These are phyloP conservation scores for Dioctria rufipes DNA, from an alignment of 2,888 invertebrate genomes.

Conservation along the genomic window DNA sequence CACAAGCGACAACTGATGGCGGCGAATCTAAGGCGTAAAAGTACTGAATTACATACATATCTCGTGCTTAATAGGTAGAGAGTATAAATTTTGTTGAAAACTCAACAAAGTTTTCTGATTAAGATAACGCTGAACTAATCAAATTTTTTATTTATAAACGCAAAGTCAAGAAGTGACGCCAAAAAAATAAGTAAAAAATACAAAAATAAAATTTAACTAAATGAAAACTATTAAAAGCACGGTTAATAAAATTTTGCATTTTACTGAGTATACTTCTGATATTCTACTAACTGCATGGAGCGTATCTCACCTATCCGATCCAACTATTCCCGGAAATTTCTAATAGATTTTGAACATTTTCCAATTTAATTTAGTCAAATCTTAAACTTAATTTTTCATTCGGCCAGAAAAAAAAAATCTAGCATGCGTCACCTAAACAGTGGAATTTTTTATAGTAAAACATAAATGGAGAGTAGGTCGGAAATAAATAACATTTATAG, in stretches of 20 bases:
- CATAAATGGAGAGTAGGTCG: no score
- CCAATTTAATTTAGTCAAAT: no score
- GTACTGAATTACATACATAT: neutral
- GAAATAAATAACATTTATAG: no score
- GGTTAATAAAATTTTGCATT: neutral
- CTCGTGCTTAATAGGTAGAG: neutral
- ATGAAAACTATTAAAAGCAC: neutral
- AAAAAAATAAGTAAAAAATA: slow-evolving; percentile 27
- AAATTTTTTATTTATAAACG: slow-evolving; percentile 36
- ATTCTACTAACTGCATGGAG: no score
- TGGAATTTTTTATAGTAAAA: no score
- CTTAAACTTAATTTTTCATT: no score
- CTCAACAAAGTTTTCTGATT: neutral
- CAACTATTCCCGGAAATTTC: neutral
- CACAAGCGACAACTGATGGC: slow-evolving; percentile 68
- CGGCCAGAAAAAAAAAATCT: no score
- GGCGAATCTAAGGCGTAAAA: slow-evolving; percentile 69
- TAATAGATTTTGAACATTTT: neutral
- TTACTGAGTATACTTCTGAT: no score
- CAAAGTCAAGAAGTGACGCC: slow-evolving; percentile 34
- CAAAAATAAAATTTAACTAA: neutral
- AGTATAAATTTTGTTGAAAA: neutral
- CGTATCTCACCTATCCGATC: neutral
- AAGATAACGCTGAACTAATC: neutral
- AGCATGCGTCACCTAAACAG: no score